Evolutionary conservation across 2,797 vertebrate genomes (phyloP), one percentile per base, ranked within the genome.

Genomic region (Merluccius polli): DNA sequence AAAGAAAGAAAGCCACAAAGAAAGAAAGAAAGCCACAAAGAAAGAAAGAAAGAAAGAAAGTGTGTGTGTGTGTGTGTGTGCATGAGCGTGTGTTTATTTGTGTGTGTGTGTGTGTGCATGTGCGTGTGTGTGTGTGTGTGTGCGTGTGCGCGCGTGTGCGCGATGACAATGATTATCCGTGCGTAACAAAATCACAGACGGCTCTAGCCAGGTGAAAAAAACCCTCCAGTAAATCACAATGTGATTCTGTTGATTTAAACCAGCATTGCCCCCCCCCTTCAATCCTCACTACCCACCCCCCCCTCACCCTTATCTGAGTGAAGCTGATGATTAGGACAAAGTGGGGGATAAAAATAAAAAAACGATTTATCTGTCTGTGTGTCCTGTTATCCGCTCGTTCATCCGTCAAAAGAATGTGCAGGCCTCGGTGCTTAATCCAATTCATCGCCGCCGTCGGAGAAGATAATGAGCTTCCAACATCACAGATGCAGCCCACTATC

Each of bases 201-300:
- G 18, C 72, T 79, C 41, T 72, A 1, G 67, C 78, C 83, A 7
- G 70, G 70, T 73, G 24, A 72, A 78, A 83, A 71, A 32, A 79
- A 78, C 32, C n/a, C n/a, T 67, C 27, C 6, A 59, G n/a, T 67
- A 63, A 84, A 81, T 81, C 70, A 59, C 70, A 78, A 78, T 82
- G 77, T 81, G 4, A 44, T 79, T 18, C n/a, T 32, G 67, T 16
- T 75, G 38, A 83, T 81, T 74, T 75, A 35, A 75, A 72, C 31
- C 33, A 16, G 0, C 27, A 9, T 59, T 7, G 77, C 38, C 67
- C 74, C 65, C 74, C 2, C 21, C 33, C 31, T 6, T 41, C 52
- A 2, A 59, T n/a, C 52, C 15, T 24, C 52, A 59, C 52, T 9
- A 10, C 52, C 52, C 52, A 9, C 52, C 52, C 44, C 52, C 52